Evolutionary conservation across 2,113 vertebrate species (phyloP).

Genomic region (Sylvilagus bachmani): DNA sequence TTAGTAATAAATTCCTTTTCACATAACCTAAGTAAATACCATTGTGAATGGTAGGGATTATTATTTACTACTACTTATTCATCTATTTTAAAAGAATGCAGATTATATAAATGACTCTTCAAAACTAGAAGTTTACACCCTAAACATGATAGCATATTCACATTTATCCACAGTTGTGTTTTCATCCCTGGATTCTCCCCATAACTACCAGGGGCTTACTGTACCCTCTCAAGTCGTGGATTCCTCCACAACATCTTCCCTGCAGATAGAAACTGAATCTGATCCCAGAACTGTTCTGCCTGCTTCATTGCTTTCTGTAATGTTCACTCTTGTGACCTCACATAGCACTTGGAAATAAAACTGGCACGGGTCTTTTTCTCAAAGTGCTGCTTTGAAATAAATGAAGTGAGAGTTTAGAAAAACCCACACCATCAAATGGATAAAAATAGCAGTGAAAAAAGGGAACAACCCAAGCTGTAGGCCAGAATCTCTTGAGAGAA

Average conservation of each 20-base stretch:
- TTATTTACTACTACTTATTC: neutral
- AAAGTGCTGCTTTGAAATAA: slow-evolving; percentile 4
- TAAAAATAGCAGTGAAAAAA: slow-evolving; percentile 64
- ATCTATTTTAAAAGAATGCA: neutral
- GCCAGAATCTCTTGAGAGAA: slow-evolving; percentile 49
- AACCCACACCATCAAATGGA: neutral
- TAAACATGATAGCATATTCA: neutral
- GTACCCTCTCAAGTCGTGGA: neutral
- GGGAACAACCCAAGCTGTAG: slow-evolving; percentile 17
- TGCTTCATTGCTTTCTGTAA: neutral
- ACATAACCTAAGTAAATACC: neutral
- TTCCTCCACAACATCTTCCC: neutral
- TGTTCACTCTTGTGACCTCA: neutral
- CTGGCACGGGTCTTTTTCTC: neutral
- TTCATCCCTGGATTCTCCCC: neutral
- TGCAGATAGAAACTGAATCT: neutral
- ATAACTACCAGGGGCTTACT: neutral
- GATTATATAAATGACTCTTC: neutral
- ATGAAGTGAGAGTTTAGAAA: slow-evolving; percentile 51
- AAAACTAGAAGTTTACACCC: neutral
- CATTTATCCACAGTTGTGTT: neutral
- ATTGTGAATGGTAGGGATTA: neutral
- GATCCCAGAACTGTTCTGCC: neutral
- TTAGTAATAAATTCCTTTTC: slow-evolving; percentile 5
- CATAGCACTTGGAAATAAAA: neutral